Evolutionary conservation across 1,140 invertebrate genomes (phyloP).

Genomic region (Aphidius gifuensis): DNA sequence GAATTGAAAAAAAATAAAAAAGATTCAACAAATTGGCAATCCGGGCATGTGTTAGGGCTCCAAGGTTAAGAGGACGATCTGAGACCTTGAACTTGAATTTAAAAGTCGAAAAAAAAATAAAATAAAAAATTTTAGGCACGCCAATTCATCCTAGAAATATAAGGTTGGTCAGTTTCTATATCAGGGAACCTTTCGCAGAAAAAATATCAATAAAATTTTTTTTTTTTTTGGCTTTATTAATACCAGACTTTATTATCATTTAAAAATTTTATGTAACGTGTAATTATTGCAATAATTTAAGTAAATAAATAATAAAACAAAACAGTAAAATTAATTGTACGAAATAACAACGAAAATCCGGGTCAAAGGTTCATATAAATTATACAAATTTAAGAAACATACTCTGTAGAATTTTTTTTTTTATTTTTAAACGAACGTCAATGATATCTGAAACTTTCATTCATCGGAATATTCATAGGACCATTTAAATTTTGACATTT

Average conservation of each 20-base stretch:
- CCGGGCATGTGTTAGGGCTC: slow-evolving; percentile 17
- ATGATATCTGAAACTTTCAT: slow-evolving; percentile 5
- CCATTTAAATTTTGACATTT: slow-evolving; percentile 28
- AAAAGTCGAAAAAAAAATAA: slow-evolving; percentile 14
- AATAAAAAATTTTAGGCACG: slow-evolving; percentile 5
- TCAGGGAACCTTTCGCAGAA: no score
- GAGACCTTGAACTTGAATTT: slow-evolving; percentile 25
- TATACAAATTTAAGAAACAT: background rate
- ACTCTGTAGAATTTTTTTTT: background rate
- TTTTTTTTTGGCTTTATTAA: background rate
- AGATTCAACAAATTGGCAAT: background rate
- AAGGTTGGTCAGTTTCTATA: background rate
- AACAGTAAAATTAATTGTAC: background rate
- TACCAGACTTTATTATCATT: background rate
- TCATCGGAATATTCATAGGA: slow-evolving; percentile 28
- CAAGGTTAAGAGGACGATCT: slow-evolving; percentile 19
- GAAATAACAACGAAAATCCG: background rate
- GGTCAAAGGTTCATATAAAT: background rate
- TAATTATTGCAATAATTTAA: background rate
- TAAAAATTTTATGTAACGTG: background rate
- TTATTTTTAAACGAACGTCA: background rate
- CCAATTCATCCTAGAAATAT: background rate
- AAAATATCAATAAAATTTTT: background rate
- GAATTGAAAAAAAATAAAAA: slow-evolving; percentile 7
- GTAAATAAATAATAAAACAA: background rate